A percentile compares a stretch with the other conserved stretches of the same genome.
Evolutionary conservation across 2,797 vertebrate genomes (phyloP).

Genomic region (Thamnophis elegans): DNA sequence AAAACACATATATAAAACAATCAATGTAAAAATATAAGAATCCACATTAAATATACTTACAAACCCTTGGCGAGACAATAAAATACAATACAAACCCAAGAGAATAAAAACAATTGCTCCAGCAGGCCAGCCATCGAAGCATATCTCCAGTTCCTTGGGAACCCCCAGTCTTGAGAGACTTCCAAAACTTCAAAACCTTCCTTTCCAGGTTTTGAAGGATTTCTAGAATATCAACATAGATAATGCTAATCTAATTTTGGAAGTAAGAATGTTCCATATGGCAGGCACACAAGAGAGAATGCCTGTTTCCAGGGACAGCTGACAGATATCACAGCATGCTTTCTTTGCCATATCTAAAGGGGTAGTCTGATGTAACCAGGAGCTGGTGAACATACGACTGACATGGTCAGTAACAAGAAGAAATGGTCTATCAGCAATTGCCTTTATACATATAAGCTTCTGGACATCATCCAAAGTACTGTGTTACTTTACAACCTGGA

Average conservation of each 20-base stretch:
- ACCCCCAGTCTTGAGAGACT: not conserved
- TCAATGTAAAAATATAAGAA: not conserved
- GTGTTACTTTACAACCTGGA: not conserved
- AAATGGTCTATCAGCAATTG: not conserved
- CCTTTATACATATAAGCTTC: not conserved
- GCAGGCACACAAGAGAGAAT: not conserved
- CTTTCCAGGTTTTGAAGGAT: not conserved
- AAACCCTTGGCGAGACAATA: not conserved
- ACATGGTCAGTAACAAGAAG: not conserved
- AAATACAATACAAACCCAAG: not conserved
- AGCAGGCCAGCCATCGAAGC: not conserved
- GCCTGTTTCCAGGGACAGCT: not conserved
- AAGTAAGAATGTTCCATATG: not conserved
- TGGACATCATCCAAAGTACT: not conserved
- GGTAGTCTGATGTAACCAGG: not conserved
- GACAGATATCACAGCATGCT: not conserved
- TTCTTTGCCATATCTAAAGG: not conserved
- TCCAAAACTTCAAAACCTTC: not conserved
- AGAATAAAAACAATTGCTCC: not conserved
- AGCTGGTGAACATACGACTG: not conserved
- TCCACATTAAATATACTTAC: not conserved
- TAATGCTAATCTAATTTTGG: not conserved
- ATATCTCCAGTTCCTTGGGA: not conserved
- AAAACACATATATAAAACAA: not conserved
- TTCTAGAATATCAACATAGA: not conserved